Evolutionary conservation across 2,888 invertebrate genomes (phyloP).

Genomic region (Ariolimax columbianus): DNA sequence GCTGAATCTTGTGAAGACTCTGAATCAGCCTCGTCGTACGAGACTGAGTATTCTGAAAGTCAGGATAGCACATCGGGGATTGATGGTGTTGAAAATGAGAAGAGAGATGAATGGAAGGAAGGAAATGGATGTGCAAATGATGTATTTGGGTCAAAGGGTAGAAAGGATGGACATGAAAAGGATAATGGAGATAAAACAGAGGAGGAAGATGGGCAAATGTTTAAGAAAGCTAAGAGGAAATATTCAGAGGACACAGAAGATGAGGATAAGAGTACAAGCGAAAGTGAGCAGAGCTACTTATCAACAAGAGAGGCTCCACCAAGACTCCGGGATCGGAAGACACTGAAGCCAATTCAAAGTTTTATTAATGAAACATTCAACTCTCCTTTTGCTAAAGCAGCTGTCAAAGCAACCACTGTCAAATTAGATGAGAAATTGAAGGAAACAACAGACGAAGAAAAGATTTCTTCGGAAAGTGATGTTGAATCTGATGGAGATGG

Average conservation of each 20-base stretch:
- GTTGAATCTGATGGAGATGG: constrained; percentile 44
- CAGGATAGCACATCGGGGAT: background rate
- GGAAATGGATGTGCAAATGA: background rate
- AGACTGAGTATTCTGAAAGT: background rate
- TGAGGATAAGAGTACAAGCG: constrained; percentile 5
- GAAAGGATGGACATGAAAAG: background rate
- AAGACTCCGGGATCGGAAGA: constrained; percentile 38
- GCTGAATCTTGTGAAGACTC: background rate
- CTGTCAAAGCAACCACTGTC: background rate
- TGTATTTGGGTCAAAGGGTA: background rate
- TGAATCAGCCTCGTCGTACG: background rate
- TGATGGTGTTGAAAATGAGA: background rate
- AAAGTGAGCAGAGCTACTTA: constrained; percentile 5
- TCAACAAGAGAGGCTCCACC: constrained; percentile 43
- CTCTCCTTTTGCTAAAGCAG: background rate
- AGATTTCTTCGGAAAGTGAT: constrained; percentile 16
- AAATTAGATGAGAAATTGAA: constrained; percentile 11
- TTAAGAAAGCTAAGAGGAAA: constrained; percentile 2
- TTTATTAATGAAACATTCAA: constrained; percentile 40
- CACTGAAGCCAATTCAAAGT: constrained; percentile 44
- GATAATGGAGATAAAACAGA: background rate
- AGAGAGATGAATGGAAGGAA: background rate
- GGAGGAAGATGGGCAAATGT: background rate
- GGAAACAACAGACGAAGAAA: background rate
- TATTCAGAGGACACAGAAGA: background rate